Percentiles rank a stretch among this genome's conserved stretches.
phyloP scores from a whole-genome alignment of 2,797 vertebrate species.

The Fringilla coelebs region DNA sequence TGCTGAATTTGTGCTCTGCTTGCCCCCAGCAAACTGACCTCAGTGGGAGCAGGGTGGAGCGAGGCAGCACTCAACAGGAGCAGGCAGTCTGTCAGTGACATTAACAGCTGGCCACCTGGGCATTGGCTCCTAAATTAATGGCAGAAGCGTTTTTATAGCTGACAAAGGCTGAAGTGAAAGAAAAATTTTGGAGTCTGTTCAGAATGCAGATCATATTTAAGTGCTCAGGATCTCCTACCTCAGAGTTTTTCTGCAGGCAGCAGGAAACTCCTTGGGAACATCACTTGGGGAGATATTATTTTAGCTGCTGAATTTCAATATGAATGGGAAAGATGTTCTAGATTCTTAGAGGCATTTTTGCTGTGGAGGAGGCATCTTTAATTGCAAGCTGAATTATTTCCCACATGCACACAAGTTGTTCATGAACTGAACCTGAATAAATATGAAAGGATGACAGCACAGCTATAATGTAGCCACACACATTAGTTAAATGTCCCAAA shows the following conservation, averaged over 20 bases:
- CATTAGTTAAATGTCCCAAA: neutral
- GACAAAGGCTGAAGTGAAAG: neutral
- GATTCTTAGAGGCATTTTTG: neutral
- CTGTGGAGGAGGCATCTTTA: neutral
- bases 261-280: neutral
- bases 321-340: neutral
- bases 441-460: neutral
- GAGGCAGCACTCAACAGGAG: accelerated
- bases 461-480: neutral
- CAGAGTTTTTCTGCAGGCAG: neutral
- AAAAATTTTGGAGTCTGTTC: neutral
- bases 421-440: neutral
- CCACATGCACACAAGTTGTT: neutral
- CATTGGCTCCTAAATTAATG: neutral
- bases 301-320: neutral
- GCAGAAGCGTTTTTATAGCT: neutral
- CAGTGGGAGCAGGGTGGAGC: neutral
- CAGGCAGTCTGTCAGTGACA: neutral
- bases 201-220: slow-evolving; percentile 16
- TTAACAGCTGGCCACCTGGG: neutral
- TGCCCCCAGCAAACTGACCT: neutral
- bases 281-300: neutral
- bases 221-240: neutral
- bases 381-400: neutral
- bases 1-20: neutral